Base-by-base conservation (phyloP, 2,888 invertebrate genomes). In the Rhabditoides inermis region DNA sequence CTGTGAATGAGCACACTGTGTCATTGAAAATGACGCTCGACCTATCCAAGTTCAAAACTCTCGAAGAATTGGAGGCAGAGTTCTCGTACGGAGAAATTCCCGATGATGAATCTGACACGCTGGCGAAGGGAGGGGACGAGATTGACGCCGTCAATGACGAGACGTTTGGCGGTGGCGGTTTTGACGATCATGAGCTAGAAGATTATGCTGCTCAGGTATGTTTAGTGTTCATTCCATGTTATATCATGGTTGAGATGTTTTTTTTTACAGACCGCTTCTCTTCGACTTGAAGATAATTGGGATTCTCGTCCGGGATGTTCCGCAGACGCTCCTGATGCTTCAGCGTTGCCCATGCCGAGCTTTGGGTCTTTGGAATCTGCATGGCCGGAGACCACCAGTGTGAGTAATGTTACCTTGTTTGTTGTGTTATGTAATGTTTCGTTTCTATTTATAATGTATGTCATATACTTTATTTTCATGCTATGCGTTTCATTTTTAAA, bases 121-220 rank as follows among this genome's bases (percentile, higher is more conserved):
- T 5, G 22, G 41, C 20, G 22, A 44, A 37, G 27, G 46, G 39
- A 18, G 59, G 58, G 30, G 58, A 61, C 18, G 68, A 63, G 18
- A 56, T 54, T 41, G 71, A 73, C 57, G 69, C 65, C 2, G 64
- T 63, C 27, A 73, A 73, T 45, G 73, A 73, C n/a, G 73, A 73
- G 50, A 73, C 73, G 3, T 73, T 73, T 36, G 73, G 73, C 2
- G 68, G 51, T 7, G 62, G 53, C 7, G 51, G 63, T 12, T 55
- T 55, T 18, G 40, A 48, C 23, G 62, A 56, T 18, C 57, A 58
- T 3, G 70, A 68, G 26, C 30, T 71, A 20, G 70, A 65, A 35
- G 59, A 61, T 28, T 69, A 70, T 49, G 64, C 71, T 1, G 59
- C 62, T 26, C 62, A 65, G 53, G 70, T 66, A 12, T 7, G 7